Evolutionary conservation across 2,888 invertebrate genomes (phyloP).

Genomic region (Melanophora roralis): DNA sequence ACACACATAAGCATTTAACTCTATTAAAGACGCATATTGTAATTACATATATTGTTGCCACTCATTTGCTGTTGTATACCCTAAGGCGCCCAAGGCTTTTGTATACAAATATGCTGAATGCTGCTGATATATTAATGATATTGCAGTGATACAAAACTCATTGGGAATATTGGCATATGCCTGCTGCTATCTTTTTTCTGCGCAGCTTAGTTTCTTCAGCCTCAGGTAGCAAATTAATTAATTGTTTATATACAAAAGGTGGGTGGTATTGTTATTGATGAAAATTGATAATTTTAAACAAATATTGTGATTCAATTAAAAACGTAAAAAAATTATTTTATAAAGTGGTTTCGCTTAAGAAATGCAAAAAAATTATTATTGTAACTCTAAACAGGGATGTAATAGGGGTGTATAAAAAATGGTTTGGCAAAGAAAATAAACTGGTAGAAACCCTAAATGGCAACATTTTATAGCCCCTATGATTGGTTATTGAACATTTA

Average conservation of each 20-base stretch:
- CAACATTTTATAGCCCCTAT: constrained; percentile 7
- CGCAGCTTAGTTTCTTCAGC: neutral
- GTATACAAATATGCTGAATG: constrained; percentile 12
- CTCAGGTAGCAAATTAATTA: constrained; percentile 57
- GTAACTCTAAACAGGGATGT: too few relatives aligned
- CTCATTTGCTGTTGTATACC: neutral
- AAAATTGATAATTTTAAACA: constrained; percentile 24
- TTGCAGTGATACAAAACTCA: constrained; percentile 18
- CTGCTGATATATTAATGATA: constrained; percentile 11
- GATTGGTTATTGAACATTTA: constrained; percentile 61
- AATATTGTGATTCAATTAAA: constrained; percentile 42
- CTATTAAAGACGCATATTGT: neutral
- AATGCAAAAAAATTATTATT: too few relatives aligned
- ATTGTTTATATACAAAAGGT: constrained; percentile 26
- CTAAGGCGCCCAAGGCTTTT: neutral
- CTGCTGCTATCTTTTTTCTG: neutral
- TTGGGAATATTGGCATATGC: constrained; percentile 58
- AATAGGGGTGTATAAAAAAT: too few relatives aligned
- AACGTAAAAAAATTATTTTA: neutral
- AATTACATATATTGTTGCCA: neutral
- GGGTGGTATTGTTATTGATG: neutral
- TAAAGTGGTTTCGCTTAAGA: neutral
- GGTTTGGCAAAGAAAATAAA: too few relatives aligned
- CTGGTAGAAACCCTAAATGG: neutral
- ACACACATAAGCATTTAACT: neutral